Evolutionary conservation across 2,113 vertebrate genomes (phyloP).

Genomic region (Rostratula benghalensis): DNA sequence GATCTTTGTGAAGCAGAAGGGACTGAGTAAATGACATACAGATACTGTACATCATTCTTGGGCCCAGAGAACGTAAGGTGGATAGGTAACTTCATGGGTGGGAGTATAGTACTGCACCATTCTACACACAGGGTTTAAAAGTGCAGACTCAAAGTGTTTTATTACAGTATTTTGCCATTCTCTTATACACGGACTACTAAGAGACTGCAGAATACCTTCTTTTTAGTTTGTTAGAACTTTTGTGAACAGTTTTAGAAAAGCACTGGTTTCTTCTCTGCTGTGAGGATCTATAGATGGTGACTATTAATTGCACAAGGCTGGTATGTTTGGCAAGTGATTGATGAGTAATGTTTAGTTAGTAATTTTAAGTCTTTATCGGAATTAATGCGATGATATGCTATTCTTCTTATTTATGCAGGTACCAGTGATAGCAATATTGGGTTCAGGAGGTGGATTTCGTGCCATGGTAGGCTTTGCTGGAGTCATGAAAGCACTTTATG

Average conservation of each 20-base stretch:
- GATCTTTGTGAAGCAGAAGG: not conserved
- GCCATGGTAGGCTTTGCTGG: slow-evolving; percentile 96
- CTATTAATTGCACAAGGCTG: not conserved
- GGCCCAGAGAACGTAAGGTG: not conserved
- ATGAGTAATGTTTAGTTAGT: not conserved
- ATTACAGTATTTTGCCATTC: not conserved
- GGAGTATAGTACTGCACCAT: not conserved
- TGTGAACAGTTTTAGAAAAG: not conserved
- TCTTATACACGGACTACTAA: not conserved
- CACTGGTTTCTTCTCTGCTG: not conserved
- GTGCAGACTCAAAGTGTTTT: not conserved
- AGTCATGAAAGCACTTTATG: slow-evolving; percentile 94
- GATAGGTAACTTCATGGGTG: not conserved
- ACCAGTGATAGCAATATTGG: slow-evolving; percentile 90
- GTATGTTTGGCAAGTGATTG: not conserved
- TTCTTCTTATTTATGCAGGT: slow-evolving; percentile 77
- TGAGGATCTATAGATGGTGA: not conserved
- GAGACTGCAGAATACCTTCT: not conserved
- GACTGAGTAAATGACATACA: not conserved
- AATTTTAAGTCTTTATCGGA: not conserved
- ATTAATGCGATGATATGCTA: not conserved
- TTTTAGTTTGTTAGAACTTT: not conserved
- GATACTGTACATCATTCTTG: not conserved
- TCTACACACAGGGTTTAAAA: not conserved
- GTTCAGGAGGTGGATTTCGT: slow-evolving; percentile 95